A percentile compares a stretch with the other conserved stretches of the same genome.
These are phyloP conservation scores for Choloepus didactylus DNA, from an alignment of 2,797 vertebrate species.

Conservation along the genomic window DNA sequence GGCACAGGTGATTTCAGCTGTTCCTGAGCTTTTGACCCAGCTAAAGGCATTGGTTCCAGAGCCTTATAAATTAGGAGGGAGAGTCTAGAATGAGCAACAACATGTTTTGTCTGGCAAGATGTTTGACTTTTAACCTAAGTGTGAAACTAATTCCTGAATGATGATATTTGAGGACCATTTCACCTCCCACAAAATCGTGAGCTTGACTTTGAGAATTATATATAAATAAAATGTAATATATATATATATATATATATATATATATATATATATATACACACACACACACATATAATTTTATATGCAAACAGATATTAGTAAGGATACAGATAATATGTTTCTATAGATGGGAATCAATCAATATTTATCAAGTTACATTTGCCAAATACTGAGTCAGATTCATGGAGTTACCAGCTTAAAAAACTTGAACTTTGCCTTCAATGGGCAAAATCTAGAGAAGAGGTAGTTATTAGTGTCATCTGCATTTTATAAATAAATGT, in stretches of 20 bases:
- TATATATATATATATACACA: no score
- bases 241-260: no score
- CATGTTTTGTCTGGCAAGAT: background rate
- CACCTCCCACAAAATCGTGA: background rate
- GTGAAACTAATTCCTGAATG: background rate
- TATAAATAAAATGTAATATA: background rate
- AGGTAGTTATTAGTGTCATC: background rate
- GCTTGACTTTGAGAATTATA: background rate
- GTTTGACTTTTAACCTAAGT: background rate
- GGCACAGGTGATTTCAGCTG: background rate
- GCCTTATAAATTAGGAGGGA: background rate
- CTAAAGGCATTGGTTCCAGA: background rate
- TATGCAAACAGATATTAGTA: background rate
- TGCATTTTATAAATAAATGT: constrained; percentile 11
- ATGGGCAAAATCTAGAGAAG: background rate
- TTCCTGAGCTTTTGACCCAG: background rate
- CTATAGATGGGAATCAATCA: background rate
- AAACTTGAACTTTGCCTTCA: background rate
- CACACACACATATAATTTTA: no score
- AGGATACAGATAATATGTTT: background rate
- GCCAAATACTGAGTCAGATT: background rate
- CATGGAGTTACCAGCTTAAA: background rate
- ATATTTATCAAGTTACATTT: background rate
- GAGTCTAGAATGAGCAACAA: background rate
- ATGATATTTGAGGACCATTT: background rate